Evolutionary conservation across 2,888 invertebrate genomes (phyloP).

Genomic region (Drosophila yooni): DNA sequence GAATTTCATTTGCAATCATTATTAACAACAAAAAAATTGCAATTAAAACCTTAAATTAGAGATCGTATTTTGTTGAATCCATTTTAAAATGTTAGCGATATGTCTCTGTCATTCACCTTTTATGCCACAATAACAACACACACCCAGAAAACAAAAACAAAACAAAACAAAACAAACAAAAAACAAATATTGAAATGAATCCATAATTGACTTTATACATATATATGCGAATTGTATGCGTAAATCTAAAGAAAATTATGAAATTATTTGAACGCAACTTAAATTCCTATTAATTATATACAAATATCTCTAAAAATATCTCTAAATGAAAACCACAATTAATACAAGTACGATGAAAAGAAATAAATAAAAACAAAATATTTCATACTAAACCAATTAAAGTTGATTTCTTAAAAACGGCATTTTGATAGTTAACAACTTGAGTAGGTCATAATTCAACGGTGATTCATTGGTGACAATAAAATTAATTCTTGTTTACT

Average conservation of each 20-base stretch:
- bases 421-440: not conserved
- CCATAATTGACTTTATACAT: constrained; percentile 67
- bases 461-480: not conserved
- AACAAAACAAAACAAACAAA: not conserved
- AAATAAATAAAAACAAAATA: constrained; percentile 65
- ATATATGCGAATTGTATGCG: constrained; percentile 64
- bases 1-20: constrained; percentile 74
- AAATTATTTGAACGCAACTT: constrained; percentile 79
- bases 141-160: not conserved
- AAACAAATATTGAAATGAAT: constrained; percentile 31
- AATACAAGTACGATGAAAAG: constrained; percentile 69
- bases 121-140: constrained; percentile 63
- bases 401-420: not conserved
- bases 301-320: constrained; percentile 74
- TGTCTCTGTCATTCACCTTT: constrained; percentile 66
- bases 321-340: constrained; percentile 71
- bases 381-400: constrained; percentile 65
- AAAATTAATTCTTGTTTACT: not conserved
- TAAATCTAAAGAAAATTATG: constrained; percentile 61
- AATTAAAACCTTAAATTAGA: constrained; percentile 61
- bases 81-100: constrained; percentile 60
- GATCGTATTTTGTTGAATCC: constrained; percentile 66
- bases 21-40: constrained; percentile 42
- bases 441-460: not conserved
- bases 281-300: constrained; percentile 81